Evolutionary conservation across 2,888 invertebrate genomes (phyloP).

Genomic region (Parnassius glacialis): DNA sequence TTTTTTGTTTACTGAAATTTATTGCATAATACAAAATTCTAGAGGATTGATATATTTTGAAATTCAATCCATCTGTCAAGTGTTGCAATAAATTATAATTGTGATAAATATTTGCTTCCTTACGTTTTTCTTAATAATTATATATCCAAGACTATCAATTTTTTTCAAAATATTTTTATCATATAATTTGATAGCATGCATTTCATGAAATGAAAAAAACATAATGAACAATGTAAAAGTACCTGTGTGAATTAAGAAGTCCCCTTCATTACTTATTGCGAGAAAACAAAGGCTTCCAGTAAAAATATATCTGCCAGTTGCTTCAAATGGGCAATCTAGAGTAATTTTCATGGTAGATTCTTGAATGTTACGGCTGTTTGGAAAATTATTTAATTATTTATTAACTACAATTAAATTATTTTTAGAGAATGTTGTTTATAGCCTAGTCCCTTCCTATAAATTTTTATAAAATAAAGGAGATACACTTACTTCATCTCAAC

Average conservation of each 20-base stretch:
- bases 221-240: neutral
- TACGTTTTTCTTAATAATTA: too few relatives aligned
- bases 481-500: conserved; percentile 9
- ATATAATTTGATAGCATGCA: neutral
- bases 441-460: neutral
- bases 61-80: too few relatives aligned
- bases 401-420: neutral
- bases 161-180: too few relatives aligned
- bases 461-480: too few relatives aligned
- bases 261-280: conserved; percentile 8
- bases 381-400: neutral
- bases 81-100: too few relatives aligned
- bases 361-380: conserved; percentile 5
- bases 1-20: too few relatives aligned
- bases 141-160: too few relatives aligned
- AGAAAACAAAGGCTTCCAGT: conserved; percentile 12
- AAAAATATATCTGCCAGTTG: conserved; percentile 11
- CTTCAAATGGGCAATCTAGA: conserved; percentile 14
- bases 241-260: conserved; percentile 9
- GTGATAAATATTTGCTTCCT: too few relatives aligned
- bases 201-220: neutral
- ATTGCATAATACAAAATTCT: too few relatives aligned
- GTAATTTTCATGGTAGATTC: conserved; percentile 7
- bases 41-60: too few relatives aligned
- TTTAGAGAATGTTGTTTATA: too few relatives aligned